Base-by-base conservation (phyloP, 2,113 vertebrate genomes). In the Gymnocephalus cernua region DNA sequence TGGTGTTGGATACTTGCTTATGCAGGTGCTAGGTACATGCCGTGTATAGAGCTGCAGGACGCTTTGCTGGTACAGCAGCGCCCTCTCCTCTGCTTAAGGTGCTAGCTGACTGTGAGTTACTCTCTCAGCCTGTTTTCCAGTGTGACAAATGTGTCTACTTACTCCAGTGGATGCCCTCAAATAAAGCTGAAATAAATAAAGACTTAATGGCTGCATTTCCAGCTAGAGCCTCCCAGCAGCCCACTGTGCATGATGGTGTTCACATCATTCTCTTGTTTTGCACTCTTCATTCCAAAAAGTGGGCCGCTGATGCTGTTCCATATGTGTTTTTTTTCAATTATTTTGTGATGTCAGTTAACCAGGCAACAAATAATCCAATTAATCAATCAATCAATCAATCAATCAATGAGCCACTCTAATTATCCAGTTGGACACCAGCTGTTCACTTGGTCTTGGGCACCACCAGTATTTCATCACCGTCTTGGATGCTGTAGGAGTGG, bases 401-500 rank as follows among this genome's bases (percentile, higher is more conserved):
- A 41, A 41, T 41, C 38, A 41, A 32, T 32, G 9, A 58, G 38
- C 81, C 54, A 32, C 58, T 66, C 50, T 32, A 0, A 56, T 74
- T 48, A 62, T 41, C 32, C 80, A 64, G 50, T 18, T 15, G 32
- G 64, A 58, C 51, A 44, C 25, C 18, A 19, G 51, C 53, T 14
- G 32, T 89, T 95, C 96, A 98, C 93, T 99, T 99, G 88, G 94
- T 95, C 91, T 99, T 97, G 82, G 97, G 95, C 79, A 98, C 97
- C 89, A 99, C 97, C 8, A 96, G 96, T 79, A 99, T 96, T 93
- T 97, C 96, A 68, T 98, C 98, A 15, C 98, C 97, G 44, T 99
- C 98, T 50, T 96, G 96, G 90, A 99, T 98, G 94, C 96, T 97
- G 47, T 98, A 99, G 16, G 97, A 99, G 83, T 99, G 97, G 86